Conservation (phyloP, 2,113 vertebrate genomes). For the Antechinus flavipes region DNA sequence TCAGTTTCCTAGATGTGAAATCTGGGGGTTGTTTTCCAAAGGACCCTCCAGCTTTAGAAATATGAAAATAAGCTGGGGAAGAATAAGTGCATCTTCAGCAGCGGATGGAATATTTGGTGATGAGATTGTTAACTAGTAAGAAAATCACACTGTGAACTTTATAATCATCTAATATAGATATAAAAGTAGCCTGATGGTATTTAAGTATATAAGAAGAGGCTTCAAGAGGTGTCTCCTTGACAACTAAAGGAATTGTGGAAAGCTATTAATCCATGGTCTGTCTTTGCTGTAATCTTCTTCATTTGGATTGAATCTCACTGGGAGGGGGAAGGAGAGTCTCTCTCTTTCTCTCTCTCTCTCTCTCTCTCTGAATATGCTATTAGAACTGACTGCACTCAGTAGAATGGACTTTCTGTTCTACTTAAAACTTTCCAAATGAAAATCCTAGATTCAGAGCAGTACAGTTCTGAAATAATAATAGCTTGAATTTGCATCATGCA, state of each 20-base stretch:
- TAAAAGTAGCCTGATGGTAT: slow-evolving; percentile 59
- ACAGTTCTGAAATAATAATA: neutral
- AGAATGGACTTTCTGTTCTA: slow-evolving; percentile 27
- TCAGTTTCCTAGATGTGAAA: neutral
- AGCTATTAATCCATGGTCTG: slow-evolving; percentile 45
- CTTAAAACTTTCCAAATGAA: slow-evolving; percentile 50
- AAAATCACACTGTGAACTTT: slow-evolving; percentile 54
- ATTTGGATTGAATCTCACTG: slow-evolving; percentile 38
- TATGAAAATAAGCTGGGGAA: neutral
- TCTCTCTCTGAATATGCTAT: slow-evolving; percentile 4
- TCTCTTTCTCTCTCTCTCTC: neutral
- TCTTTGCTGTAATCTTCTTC: slow-evolving; percentile 57
- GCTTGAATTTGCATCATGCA: neutral
- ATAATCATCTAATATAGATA: slow-evolving; percentile 61
- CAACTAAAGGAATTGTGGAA: slow-evolving; percentile 59
- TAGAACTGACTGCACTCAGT: slow-evolving; percentile 46
- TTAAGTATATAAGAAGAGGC: slow-evolving; percentile 65
- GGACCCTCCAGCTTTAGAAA: neutral
- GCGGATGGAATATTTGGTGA: slow-evolving; percentile 8
- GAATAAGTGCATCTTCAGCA: neutral
- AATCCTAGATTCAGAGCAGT: neutral
- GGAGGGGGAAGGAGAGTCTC: slow-evolving; percentile 22
- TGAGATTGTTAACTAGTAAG: slow-evolving; percentile 60
- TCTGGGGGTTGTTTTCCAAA: neutral
- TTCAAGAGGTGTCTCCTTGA: slow-evolving; percentile 69